A percentile compares a stretch with the other conserved stretches of the same genome.
Evolutionary conservation across 2,113 vertebrate species (phyloP).

Genomic region (Xyrauchen texanus): DNA sequence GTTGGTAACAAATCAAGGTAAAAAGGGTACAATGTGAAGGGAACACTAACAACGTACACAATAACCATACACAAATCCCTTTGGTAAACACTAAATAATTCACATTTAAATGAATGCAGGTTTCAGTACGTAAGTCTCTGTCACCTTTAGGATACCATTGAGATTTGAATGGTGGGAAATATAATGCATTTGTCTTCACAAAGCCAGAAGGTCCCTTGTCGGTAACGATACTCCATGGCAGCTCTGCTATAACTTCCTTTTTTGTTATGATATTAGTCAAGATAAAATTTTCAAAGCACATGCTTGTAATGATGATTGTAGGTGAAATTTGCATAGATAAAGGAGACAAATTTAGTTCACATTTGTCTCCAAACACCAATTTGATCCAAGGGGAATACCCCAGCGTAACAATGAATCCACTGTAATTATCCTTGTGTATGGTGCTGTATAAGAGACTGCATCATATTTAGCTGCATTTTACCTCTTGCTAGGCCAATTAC

Average conservation of each 20-base stretch:
- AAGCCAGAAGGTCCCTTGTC: neutral
- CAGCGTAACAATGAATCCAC: neutral
- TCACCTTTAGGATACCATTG: neutral
- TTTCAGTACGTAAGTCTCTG: neutral
- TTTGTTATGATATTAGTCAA: neutral
- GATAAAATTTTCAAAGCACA: neutral
- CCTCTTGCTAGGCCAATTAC: slow-evolving; percentile 19
- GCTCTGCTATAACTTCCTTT: neutral
- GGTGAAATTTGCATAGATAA: neutral
- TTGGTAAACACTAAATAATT: slow-evolving; percentile 56
- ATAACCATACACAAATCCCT: slow-evolving; percentile 20
- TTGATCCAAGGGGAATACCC: neutral
- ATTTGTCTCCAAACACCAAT: neutral
- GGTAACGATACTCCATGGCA: neutral
- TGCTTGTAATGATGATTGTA: neutral
- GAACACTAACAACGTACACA: slow-evolving; percentile 3
- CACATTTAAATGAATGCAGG: slow-evolving; percentile 30
- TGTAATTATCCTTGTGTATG: slow-evolving; percentile 40
- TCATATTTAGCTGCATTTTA: slow-evolving; percentile 33
- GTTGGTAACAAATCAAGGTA: no score
- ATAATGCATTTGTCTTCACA: neutral
- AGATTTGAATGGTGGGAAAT: neutral
- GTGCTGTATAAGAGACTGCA: neutral
- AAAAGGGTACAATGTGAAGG: no score
- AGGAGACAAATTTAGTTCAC: neutral